Conservation (phyloP, 1,140 invertebrate species). For the Macrobrachium nipponense region DNA sequence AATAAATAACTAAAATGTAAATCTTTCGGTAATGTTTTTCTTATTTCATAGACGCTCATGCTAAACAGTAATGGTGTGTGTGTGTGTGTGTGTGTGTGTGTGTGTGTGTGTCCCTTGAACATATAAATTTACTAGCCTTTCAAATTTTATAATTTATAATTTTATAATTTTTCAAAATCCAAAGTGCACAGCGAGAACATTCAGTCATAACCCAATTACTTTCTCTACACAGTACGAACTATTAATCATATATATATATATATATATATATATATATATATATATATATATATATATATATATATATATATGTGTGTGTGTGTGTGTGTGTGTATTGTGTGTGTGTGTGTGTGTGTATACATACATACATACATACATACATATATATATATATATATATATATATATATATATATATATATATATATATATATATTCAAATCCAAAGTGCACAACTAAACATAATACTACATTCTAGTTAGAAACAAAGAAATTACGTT, state of each 20-base stretch:
- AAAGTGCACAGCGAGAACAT: neutral
- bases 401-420: conserved; percentile 20
- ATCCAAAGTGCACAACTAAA: too few species aligned
- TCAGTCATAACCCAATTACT: neutral
- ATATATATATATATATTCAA: neutral
- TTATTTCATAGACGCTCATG: too few species aligned
- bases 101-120: neutral
- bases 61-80: too few species aligned
- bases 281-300: conserved; percentile 1
- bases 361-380: neutral
- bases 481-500: too few species aligned
- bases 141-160: too few species aligned
- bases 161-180: too few species aligned
- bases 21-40: too few species aligned
- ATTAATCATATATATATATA: neutral
- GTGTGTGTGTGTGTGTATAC: too few species aligned
- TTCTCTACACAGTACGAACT: neutral
- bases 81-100: neutral
- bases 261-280: neutral
- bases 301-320: neutral
- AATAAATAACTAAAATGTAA: too few species aligned
- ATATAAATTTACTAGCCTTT: too few species aligned
- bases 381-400: conserved; percentile 20
- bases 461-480: too few species aligned
- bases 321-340: too few species aligned